These are phyloP conservation scores for Drosophila lacicola DNA, from an alignment of 2,888 invertebrate species.

Conservation along the genomic window DNA sequence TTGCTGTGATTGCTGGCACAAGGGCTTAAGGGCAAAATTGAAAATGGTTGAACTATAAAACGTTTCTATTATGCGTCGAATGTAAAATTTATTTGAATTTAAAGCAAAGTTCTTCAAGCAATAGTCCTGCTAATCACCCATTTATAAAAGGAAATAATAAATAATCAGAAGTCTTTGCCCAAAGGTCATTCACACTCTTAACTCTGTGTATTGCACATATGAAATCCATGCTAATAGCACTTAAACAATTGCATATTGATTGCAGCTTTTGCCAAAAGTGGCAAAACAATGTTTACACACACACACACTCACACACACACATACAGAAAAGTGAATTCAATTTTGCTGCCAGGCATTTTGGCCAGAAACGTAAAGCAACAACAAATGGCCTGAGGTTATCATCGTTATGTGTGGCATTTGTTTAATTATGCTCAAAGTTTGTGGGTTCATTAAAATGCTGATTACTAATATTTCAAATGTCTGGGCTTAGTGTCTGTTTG, in stretches of 20 bases:
- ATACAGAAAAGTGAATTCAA: not conserved
- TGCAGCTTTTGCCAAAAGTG: constrained; percentile 16
- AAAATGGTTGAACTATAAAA: not conserved
- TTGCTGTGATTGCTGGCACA: not conserved
- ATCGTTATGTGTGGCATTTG: constrained; percentile 41
- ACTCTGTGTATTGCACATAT: not conserved
- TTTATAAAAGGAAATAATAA: constrained; percentile 8
- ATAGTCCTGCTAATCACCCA: constrained; percentile 5
- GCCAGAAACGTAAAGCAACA: constrained; percentile 22
- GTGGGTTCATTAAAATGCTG: constrained; percentile 54
- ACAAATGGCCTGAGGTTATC: constrained; percentile 26
- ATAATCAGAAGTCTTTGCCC: constrained; percentile 1
- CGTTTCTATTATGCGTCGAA: not conserved
- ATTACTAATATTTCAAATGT: constrained; percentile 38
- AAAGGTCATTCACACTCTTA: constrained; percentile 23
- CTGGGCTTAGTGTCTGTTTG: constrained; percentile 14
- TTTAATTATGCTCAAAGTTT: constrained; percentile 47
- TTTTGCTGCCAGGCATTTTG: constrained; percentile 15
- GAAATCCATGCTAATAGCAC: constrained; percentile 7
- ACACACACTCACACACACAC: not conserved
- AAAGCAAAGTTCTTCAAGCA: not conserved
- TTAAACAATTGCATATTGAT: constrained; percentile 31
- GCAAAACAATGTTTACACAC: constrained; percentile 1
- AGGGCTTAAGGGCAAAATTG: not conserved
- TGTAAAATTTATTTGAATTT: not conserved